Evolutionary conservation across 2,888 invertebrate species (phyloP).

Genomic region (Eupithecia tripunctaria): DNA sequence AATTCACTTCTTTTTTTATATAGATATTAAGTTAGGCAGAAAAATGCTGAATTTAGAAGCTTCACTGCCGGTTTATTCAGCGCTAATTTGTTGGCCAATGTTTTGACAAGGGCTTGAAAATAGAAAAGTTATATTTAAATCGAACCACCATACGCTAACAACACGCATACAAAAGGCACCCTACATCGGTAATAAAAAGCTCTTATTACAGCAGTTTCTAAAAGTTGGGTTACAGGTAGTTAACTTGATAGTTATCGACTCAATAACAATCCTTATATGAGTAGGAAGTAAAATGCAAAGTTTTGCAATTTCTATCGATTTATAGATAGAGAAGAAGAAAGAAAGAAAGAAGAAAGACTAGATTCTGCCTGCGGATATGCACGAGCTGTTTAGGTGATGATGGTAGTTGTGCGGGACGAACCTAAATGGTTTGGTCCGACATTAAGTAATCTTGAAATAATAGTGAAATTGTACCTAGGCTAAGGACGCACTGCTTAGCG

Average conservation of each 20-base stretch:
- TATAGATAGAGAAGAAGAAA: no score
- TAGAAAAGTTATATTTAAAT: neutral
- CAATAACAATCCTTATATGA: neutral
- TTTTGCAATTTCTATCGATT: conserved; percentile 7
- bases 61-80: neutral
- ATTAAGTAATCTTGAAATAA: no score
- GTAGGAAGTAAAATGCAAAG: neutral
- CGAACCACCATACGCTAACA: neutral
- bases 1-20: no score
- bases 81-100: neutral
- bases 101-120: neutral
- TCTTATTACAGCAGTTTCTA: neutral
- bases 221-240: neutral
- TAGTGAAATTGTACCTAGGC: no score
- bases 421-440: no score
- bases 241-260: neutral
- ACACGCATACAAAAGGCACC: neutral
- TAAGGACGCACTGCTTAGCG: no score
- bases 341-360: no score
- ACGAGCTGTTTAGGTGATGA: no score
- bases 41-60: neutral
- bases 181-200: neutral
- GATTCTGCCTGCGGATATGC: neutral
- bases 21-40: neutral
- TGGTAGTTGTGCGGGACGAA: no score